phyloP scores from a whole-genome alignment of 2,888 invertebrate species.

The Amorpha juglandis region DNA sequence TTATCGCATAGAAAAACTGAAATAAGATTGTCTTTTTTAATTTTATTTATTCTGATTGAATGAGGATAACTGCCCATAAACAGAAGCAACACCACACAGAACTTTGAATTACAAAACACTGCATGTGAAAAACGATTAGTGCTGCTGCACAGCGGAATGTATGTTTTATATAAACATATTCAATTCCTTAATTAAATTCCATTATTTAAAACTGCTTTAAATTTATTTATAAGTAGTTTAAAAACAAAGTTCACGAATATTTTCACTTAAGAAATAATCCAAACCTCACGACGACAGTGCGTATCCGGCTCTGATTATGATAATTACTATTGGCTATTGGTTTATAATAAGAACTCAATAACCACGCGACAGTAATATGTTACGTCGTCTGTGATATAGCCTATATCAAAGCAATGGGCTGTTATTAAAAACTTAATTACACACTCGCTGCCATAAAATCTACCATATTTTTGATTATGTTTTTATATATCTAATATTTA shows the following conservation, averaged over 20 bases:
- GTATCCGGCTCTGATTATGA: constrained; percentile 64
- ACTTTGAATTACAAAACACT: no score
- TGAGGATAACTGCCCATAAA: no score
- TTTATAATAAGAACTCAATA: constrained; percentile 70
- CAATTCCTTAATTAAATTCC: no score
- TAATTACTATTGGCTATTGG: constrained; percentile 68
- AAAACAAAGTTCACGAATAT: background rate
- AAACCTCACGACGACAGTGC: constrained; percentile 45
- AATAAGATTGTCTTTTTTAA: no score
- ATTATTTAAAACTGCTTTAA: no score
- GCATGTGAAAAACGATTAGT: no score
- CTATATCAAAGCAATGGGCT: constrained; percentile 1
- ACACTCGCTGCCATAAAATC: background rate
- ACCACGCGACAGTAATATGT: constrained; percentile 66
- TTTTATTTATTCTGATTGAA: no score
- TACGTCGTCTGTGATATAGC: constrained; percentile 58
- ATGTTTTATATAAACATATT: no score
- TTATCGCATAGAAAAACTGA: no score
- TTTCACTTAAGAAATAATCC: constrained; percentile 37
- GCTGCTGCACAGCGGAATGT: no score
- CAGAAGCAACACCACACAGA: no score
- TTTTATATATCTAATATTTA: background rate
- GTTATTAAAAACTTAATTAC: constrained; percentile 15
- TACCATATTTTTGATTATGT: background rate
- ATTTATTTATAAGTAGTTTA: background rate